These are phyloP conservation scores for Zophobas atratus DNA, from an alignment of 1,140 invertebrate species.

Conservation along the genomic window DNA sequence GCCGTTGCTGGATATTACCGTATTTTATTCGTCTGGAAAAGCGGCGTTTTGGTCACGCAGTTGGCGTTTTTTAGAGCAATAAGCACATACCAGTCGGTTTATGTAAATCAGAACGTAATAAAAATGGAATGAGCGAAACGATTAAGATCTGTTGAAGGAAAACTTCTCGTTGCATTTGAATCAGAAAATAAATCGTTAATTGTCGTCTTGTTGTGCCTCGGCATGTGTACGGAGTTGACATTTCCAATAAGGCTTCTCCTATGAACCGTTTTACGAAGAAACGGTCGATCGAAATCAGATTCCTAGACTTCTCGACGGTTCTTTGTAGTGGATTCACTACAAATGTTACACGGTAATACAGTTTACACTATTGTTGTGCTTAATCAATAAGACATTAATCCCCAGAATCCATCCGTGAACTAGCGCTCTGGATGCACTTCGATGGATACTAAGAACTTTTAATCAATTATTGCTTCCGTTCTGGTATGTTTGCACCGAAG, in stretches of 20 bases:
- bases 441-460: constrained; percentile 1
- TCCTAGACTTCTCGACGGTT: constrained; percentile 6
- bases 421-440: not conserved
- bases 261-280: not conserved
- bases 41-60: not conserved
- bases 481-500: too few species aligned
- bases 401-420: constrained; percentile 1
- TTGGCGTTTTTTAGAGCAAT: constrained; percentile 12
- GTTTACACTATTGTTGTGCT: constrained; percentile 10
- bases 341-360: constrained; percentile 7
- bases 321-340: constrained; percentile 12
- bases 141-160: constrained; percentile 17
- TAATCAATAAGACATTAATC: constrained; percentile 19
- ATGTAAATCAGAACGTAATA: constrained; percentile 4
- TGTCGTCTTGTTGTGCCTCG: not conserved
- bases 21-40: constrained; percentile 3
- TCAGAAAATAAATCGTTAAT: constrained; percentile 20
- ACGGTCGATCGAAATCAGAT: constrained; percentile 14
- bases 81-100: constrained; percentile 21
- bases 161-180: not conserved
- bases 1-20: not conserved
- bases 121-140: constrained; percentile 23
- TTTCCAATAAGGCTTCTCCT: constrained; percentile 13
- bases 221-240: not conserved
- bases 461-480: not conserved